Conservation (phyloP, 2,888 invertebrate species). For the Dicyrtomina minuta region DNA sequence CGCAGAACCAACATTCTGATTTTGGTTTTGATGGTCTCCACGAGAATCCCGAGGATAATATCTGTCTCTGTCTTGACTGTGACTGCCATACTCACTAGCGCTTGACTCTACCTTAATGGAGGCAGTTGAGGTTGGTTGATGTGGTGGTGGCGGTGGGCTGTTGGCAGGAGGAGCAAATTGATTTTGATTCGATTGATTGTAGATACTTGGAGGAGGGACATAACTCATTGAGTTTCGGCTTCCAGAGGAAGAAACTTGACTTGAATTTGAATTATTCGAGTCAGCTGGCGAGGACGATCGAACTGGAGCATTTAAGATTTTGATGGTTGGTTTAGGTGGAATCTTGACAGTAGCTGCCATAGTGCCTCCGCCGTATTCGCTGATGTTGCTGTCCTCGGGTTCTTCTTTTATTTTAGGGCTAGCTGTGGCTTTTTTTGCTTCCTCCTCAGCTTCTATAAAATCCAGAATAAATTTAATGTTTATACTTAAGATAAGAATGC, state of each 20-base stretch:
- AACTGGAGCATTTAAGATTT: slow-evolving; percentile 54
- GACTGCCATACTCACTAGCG: no score
- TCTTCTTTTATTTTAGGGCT: slow-evolving; percentile 35
- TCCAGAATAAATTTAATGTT: not conserved
- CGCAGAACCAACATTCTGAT: no score
- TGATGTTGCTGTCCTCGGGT: slow-evolving; percentile 30
- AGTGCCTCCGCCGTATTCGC: slow-evolving; percentile 27
- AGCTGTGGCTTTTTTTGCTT: slow-evolving; percentile 24
- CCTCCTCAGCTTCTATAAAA: slow-evolving; percentile 42
- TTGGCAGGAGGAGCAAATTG: slow-evolving; percentile 53
- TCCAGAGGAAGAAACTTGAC: slow-evolving; percentile 1
- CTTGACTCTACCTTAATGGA: no score
- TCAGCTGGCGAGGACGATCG: slow-evolving; percentile 55
- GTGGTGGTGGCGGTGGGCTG: slow-evolving; percentile 57
- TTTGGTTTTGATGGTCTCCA: slow-evolving; percentile 31
- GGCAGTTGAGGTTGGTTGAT: no score
- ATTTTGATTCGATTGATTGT: slow-evolving; percentile 2
- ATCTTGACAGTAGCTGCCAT: slow-evolving; percentile 47
- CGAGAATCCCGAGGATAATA: slow-evolving; percentile 4
- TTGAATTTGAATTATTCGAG: slow-evolving; percentile 54
- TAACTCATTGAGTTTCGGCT: not conserved
- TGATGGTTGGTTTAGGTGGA: slow-evolving; percentile 52
- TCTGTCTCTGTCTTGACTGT: not conserved
- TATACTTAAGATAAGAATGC: not conserved
- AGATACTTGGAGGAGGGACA: slow-evolving; percentile 23